phyloP scores from a whole-genome alignment of 2,888 invertebrate species.

The Periphyllus acericola region DNA sequence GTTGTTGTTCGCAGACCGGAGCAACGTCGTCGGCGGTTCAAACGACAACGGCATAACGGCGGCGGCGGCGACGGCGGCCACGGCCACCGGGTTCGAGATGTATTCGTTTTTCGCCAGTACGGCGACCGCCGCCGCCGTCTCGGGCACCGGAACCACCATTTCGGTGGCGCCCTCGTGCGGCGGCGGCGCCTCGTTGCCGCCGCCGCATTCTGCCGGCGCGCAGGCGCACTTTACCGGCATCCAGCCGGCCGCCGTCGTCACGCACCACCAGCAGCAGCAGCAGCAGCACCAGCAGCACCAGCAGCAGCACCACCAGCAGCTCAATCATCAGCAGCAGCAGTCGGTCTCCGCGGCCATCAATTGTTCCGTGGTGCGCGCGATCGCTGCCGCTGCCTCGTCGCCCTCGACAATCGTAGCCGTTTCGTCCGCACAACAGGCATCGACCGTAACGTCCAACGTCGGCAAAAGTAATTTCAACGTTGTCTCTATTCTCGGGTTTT shows the following conservation, averaged over 20 bases:
- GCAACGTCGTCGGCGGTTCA: conserved; percentile 11
- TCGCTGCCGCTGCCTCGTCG: conserved; percentile 20
- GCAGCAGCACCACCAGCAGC: conserved; percentile 6
- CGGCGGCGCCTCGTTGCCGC: conserved; percentile 5
- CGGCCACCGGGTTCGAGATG: conserved; percentile 50
- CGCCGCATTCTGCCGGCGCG: conserved; percentile 40
- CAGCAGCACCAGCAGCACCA: conserved; percentile 32
- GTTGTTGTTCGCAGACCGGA: conserved; percentile 23
- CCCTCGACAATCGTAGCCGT: conserved; percentile 16
- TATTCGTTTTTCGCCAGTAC: conserved; percentile 57
- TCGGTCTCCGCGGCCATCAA: conserved; percentile 56
- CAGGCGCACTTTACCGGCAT: conserved; percentile 60
- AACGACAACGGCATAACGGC: neutral
- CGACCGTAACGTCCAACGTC: conserved; percentile 13
- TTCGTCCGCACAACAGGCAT: conserved; percentile 40
- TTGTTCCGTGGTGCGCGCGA: conserved; percentile 36
- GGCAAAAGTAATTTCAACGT: conserved; percentile 45
- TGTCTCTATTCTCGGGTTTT: too few relatives aligned
- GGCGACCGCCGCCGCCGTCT: conserved; percentile 31
- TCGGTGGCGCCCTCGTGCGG: conserved; percentile 61
- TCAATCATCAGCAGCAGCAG: conserved; percentile 48
- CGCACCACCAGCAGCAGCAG: conserved; percentile 46
- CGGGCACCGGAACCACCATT: conserved; percentile 53
- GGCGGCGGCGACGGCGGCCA: neutral
- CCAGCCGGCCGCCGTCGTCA: conserved; percentile 43